phyloP scores from a whole-genome alignment of 2,888 invertebrate genomes.

The Agriopis leucophaearia region DNA sequence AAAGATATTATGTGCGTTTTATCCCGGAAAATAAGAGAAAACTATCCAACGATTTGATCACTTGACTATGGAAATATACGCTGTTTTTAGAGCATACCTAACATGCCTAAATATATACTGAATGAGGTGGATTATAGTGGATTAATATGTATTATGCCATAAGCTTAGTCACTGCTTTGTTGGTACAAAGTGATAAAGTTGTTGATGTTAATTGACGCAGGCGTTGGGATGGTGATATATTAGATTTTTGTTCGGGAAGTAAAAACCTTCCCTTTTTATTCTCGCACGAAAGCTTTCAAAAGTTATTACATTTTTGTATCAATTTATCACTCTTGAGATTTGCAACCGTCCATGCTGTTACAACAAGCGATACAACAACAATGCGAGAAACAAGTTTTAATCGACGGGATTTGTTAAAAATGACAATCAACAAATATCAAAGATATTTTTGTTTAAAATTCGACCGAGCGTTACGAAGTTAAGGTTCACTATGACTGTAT shows the following conservation, averaged over 20 bases:
- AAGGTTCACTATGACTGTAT: no score
- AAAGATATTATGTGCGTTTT: no score
- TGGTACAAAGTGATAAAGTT: slow-evolving; percentile 55
- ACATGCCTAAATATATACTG: background rate
- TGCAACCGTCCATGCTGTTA: background rate
- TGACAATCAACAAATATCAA: no score
- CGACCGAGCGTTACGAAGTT: no score
- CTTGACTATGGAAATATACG: no score
- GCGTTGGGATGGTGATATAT: slow-evolving; percentile 49
- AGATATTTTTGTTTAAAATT: no score
- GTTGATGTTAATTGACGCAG: slow-evolving; percentile 76
- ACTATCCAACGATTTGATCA: no score
- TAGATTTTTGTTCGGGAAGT: slow-evolving; percentile 31
- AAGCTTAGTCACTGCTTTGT: slow-evolving; percentile 14
- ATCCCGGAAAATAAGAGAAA: no score
- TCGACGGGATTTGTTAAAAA: no score
- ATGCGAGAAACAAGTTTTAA: no score
- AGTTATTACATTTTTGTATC: background rate
- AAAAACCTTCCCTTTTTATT: slow-evolving; percentile 14
- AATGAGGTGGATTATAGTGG: background rate
- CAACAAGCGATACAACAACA: no score
- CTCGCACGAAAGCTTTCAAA: slow-evolving; percentile 10
- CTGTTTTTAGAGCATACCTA: no score
- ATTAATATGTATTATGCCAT: background rate
- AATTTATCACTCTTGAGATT: background rate